Conservation (phyloP, 2,888 invertebrate genomes). For the Torymus aiolomorphi region DNA sequence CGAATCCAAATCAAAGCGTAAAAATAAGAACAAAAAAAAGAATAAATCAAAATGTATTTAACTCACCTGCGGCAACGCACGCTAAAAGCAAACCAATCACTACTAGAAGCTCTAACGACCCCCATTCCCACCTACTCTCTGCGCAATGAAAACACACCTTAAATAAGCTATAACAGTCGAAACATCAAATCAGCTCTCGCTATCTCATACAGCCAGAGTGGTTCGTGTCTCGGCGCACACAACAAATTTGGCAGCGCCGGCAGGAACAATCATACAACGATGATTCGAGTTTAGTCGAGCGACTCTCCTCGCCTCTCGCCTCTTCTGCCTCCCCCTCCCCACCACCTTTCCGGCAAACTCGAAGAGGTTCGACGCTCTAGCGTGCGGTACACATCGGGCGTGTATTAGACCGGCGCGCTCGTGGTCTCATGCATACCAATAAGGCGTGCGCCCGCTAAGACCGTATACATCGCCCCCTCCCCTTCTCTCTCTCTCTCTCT, state of each 20-base stretch:
- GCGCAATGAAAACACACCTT: no score
- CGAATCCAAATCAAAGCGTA: no score
- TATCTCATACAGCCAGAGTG: background rate
- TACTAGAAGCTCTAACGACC: no score
- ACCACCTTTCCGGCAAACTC: background rate
- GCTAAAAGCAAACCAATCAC: no score
- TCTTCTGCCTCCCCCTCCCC: background rate
- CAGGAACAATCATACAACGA: constrained; percentile 34
- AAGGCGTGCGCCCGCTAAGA: constrained; percentile 43
- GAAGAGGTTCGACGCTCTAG: no score
- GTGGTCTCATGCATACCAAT: constrained; percentile 56
- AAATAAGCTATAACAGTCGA: no score
- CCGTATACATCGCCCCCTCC: constrained; percentile 19
- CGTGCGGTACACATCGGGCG: constrained; percentile 3
- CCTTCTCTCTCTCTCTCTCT: constrained; percentile 1
- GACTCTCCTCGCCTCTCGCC: background rate
- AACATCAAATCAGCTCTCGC: background rate
- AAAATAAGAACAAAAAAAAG: no score
- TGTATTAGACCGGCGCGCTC: constrained; percentile 40
- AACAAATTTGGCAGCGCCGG: background rate
- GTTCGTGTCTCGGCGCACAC: background rate
- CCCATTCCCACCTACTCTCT: no score
- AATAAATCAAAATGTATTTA: no score
- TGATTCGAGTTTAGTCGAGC: constrained; percentile 29
- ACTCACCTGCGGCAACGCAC: no score